Evolutionary conservation across 2,797 vertebrate genomes (phyloP).

Genomic region (Micromesistius poutassou): DNA sequence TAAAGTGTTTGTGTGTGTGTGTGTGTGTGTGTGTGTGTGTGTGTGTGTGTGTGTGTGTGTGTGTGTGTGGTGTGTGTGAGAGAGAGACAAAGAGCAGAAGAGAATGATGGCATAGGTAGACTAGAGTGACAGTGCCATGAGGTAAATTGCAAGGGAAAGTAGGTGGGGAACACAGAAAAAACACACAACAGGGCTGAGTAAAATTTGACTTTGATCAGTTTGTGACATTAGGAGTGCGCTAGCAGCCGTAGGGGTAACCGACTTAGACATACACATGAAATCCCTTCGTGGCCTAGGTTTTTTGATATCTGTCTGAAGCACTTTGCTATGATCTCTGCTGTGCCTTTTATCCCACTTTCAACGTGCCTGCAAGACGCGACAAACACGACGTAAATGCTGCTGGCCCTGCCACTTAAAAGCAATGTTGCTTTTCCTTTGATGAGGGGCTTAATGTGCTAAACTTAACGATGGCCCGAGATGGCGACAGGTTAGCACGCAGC

Average conservation of each 20-base stretch:
- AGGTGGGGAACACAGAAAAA: neutral
- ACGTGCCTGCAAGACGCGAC: neutral
- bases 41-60: too few species aligned
- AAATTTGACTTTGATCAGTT: conserved; percentile 48
- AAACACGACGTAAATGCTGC: neutral
- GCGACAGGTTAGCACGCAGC: neutral
- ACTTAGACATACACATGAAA: conserved; percentile 33
- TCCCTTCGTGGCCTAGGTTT: neutral
- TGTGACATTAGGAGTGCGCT: conserved; percentile 44
- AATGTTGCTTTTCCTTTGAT: neutral
- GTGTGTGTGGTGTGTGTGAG: neutral
- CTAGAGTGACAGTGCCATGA: neutral
- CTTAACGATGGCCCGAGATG: neutral
- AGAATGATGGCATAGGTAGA: neutral
- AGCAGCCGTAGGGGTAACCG: conserved; percentile 38
- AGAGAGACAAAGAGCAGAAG: conserved; percentile 14
- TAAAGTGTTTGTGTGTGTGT: neutral
- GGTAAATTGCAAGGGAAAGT: neutral
- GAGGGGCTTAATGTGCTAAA: neutral
- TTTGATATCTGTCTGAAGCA: conserved; percentile 1
- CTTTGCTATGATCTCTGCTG: conserved; percentile 31
- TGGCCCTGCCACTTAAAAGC: conserved; percentile 2
- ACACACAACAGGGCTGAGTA: conserved; percentile 5
- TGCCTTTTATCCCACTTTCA: conserved; percentile 12
- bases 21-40: conserved; percentile 12